Conservation (phyloP, 1,140 invertebrate genomes). For the Caligus rogercresseyi region DNA sequence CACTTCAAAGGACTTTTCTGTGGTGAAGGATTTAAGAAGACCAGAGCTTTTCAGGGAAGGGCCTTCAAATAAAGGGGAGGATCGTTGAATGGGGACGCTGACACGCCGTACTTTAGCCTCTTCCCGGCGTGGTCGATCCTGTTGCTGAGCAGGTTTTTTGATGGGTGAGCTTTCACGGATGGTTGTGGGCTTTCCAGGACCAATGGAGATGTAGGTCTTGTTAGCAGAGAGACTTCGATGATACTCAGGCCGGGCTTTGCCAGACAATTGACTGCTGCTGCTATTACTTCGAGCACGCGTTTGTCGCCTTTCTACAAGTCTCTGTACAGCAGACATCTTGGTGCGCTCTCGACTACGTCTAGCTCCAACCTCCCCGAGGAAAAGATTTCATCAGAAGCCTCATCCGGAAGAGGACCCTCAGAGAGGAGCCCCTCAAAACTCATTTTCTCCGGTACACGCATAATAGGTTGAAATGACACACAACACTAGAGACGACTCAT, state of each 20-base stretch:
- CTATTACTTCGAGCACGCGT: conserved; percentile 1
- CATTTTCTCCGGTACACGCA: not conserved
- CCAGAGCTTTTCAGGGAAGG: not conserved
- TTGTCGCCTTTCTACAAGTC: conserved; percentile 13
- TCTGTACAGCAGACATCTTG: conserved; percentile 3
- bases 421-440: not conserved
- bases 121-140: not conserved
- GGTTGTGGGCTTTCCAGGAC: conserved; percentile 13
- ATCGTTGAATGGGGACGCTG: not conserved
- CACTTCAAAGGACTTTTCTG: not conserved
- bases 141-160: not conserved
- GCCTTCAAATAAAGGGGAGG: not conserved
- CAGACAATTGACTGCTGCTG: not conserved
- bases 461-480: too few species aligned
- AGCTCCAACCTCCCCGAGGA: not conserved
- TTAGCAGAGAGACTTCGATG: conserved; percentile 5
- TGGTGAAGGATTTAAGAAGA: not conserved
- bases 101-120: not conserved
- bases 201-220: conserved; percentile 18
- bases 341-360: conserved; percentile 10
- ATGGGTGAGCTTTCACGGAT: conserved; percentile 15
- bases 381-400: not conserved
- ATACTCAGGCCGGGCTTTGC: not conserved
- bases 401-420: not conserved
- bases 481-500: too few species aligned